Evolutionary conservation across 2,113 vertebrate species (phyloP).

Genomic region (Aleadryas rufinucha): DNA sequence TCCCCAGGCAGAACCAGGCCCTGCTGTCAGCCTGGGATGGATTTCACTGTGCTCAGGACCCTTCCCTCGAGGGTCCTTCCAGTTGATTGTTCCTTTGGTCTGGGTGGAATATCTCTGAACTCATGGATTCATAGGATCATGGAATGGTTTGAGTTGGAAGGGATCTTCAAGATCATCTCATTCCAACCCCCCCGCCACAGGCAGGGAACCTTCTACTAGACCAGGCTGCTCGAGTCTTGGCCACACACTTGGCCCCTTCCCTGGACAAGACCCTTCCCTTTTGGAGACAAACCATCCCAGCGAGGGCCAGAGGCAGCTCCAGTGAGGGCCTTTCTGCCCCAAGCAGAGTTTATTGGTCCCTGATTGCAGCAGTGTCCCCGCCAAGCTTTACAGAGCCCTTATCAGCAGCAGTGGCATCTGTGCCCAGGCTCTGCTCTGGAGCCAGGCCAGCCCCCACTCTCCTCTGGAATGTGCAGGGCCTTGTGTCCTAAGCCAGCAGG

Average conservation of each 20-base stretch:
- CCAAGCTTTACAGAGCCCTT: constrained; percentile 27
- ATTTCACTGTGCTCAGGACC: neutral
- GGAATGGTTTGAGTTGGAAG: neutral
- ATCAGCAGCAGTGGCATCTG: neutral
- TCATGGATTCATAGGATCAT: neutral
- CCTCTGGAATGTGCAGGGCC: fast-evolving
- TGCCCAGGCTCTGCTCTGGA: neutral
- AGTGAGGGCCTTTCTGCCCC: neutral
- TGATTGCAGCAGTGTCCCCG: neutral
- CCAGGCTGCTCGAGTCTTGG: neutral
- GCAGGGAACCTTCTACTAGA: neutral
- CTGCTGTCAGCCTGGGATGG: neutral
- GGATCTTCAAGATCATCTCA: neutral
- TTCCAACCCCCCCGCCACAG: neutral
- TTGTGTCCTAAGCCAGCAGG: neutral
- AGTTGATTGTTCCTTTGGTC: neutral
- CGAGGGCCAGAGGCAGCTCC: fast-evolving
- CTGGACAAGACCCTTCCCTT: neutral
- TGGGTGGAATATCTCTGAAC: neutral
- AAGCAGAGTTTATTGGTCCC: neutral
- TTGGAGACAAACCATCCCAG: fast-evolving
- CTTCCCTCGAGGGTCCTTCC: neutral
- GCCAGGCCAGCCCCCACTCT: neutral
- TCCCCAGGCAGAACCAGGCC: neutral
- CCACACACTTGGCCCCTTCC: neutral